These are phyloP conservation scores for Gambelia wislizenii DNA, from an alignment of 2,797 vertebrate genomes.

Conservation along the genomic window DNA sequence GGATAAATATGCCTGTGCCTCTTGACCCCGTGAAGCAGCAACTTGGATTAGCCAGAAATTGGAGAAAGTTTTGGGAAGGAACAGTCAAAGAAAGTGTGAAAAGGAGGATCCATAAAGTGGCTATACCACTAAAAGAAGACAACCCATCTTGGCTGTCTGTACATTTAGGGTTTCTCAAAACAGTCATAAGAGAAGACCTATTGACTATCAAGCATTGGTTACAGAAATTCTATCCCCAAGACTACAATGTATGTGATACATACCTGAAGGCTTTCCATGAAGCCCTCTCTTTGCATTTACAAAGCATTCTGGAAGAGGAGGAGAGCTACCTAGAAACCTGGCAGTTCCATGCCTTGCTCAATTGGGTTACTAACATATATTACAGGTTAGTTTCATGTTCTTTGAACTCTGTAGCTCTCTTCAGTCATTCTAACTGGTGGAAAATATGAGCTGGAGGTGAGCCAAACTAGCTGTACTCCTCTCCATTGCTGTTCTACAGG, in stretches of 20 bases:
- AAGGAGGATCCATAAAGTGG: constrained; percentile 74
- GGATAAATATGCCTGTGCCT: neutral
- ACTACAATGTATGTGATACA: constrained; percentile 84
- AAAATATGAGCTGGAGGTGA: no score
- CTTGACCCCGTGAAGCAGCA: constrained; percentile 64
- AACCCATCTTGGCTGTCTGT: constrained; percentile 76
- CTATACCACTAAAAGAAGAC: constrained; percentile 66
- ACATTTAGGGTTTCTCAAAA: constrained; percentile 83
- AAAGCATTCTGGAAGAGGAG: constrained; percentile 70
- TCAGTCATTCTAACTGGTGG: neutral
- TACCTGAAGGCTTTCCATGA: constrained; percentile 86
- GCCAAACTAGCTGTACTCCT: no score
- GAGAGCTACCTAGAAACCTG: constrained; percentile 65
- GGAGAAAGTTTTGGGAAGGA: constrained; percentile 85
- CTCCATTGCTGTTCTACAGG: neutral
- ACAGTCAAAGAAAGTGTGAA: constrained; percentile 78
- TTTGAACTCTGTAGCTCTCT: neutral
- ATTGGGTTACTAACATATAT: constrained; percentile 88
- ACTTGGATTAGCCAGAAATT: constrained; percentile 76
- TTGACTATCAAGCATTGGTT: constrained; percentile 82
- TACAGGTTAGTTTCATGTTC: constrained; percentile 80
- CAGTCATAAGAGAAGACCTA: constrained; percentile 81
- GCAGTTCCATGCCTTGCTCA: constrained; percentile 83
- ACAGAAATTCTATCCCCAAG: constrained; percentile 83
- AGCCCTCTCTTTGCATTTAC: constrained; percentile 82